phyloP scores from a whole-genome alignment of 2,888 invertebrate genomes.

The Nesidiocoris tenuis region DNA sequence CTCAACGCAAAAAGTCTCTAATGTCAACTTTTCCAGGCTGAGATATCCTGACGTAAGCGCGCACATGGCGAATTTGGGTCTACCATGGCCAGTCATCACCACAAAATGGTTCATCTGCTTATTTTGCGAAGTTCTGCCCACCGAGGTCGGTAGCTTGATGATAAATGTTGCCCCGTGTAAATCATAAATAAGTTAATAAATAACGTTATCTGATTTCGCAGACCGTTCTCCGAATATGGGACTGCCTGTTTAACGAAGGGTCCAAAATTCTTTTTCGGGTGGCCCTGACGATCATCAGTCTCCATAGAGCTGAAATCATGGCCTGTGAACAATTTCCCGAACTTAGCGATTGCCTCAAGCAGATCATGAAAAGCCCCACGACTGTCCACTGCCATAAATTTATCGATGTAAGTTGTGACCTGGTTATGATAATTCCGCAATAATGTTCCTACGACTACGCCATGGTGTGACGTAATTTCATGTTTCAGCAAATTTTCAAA shows the following conservation, averaged over 20 bases:
- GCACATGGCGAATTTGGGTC: conserved; percentile 75
- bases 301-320: conserved; percentile 70
- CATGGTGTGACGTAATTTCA: too few relatives aligned
- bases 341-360: conserved; percentile 78
- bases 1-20: too few relatives aligned
- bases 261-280: conserved; percentile 89
- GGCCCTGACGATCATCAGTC: conserved; percentile 77
- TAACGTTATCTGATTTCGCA: conserved; percentile 51
- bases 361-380: conserved; percentile 73
- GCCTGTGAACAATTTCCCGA: conserved; percentile 77
- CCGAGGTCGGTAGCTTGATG: conserved; percentile 65
- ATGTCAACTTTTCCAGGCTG: conserved; percentile 61
- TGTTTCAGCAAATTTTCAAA: conserved; percentile 74
- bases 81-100: conserved; percentile 87
- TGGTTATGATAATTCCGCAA: too few relatives aligned
- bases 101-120: conserved; percentile 96
- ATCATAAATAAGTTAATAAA: too few relatives aligned
- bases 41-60: conserved; percentile 78
- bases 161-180: too few relatives aligned
- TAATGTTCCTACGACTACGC: too few relatives aligned
- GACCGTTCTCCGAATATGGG: conserved; percentile 93
- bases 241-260: conserved; percentile 92
- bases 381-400: conserved; percentile 85
- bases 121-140: conserved; percentile 88
- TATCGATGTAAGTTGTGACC: conserved; percentile 68